Evolutionary conservation across 2,113 vertebrate species (phyloP).

Genomic region (Dicentrarchus labrax): DNA sequence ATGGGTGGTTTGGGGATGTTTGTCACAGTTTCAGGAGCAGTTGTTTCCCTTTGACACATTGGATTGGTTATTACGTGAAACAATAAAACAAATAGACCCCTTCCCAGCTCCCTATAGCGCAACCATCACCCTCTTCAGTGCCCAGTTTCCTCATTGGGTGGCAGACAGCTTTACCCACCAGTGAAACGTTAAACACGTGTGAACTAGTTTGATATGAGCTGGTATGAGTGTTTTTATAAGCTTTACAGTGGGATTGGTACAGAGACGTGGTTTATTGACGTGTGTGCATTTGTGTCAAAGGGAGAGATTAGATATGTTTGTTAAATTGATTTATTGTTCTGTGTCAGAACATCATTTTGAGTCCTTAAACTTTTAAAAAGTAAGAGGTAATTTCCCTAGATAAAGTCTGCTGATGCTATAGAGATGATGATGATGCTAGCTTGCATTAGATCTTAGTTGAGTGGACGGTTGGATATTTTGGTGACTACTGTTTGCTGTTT

Average conservation of each 20-base stretch:
- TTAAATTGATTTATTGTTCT: constrained; percentile 84
- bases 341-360: constrained; percentile 86
- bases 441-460: constrained; percentile 37
- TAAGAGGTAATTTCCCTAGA: constrained; percentile 65
- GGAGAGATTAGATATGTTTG: constrained; percentile 73
- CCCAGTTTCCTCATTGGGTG: constrained; percentile 53
- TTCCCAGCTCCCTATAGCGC: constrained; percentile 12
- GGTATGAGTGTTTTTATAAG: constrained; percentile 75
- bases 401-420: constrained; percentile 69
- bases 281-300: constrained; percentile 68
- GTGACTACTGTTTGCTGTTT: constrained; percentile 46
- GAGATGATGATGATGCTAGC: constrained; percentile 53
- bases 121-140: constrained; percentile 45
- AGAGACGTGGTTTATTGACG: constrained; percentile 40
- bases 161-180: constrained; percentile 83
- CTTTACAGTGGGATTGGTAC: constrained; percentile 63
- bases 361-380: constrained; percentile 82
- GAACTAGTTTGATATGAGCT: constrained; percentile 54
- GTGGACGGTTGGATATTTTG: constrained; percentile 41
- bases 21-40: constrained; percentile 59
- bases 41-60: constrained; percentile 51
- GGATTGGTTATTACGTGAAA: constrained; percentile 53
- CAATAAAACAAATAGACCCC: constrained; percentile 58
- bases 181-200: constrained; percentile 28
- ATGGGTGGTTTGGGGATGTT: constrained; percentile 49